Percentiles rank a stretch among this genome's conserved stretches.
These are phyloP conservation scores for Brachionus asplanchnoidis DNA, from an alignment of 1,140 invertebrate genomes.

Conservation along the genomic window DNA sequence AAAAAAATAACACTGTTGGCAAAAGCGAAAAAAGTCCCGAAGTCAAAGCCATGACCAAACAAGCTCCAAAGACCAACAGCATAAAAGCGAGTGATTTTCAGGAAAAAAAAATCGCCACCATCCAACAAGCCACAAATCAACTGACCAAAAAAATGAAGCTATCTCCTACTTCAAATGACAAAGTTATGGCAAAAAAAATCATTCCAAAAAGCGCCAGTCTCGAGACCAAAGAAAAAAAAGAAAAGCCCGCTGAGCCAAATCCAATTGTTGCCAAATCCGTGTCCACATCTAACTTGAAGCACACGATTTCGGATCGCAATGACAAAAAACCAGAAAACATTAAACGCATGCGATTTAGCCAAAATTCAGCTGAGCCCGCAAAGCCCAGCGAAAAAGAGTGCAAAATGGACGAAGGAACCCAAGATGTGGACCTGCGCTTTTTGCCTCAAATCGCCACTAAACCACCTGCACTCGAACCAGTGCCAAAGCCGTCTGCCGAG, in stretches of 20 bases:
- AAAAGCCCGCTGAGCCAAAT: background rate
- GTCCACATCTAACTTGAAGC: background rate
- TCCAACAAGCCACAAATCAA: background rate
- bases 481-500: no score
- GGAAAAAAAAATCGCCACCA: background rate
- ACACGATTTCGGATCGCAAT: background rate
- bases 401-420: background rate
- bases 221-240: background rate
- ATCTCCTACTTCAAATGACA: background rate
- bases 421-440: background rate
- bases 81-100: background rate
- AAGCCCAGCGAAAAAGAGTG: background rate
- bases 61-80: background rate
- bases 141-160: background rate
- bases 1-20: background rate
- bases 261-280: background rate
- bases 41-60: background rate
- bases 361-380: background rate
- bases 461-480: no score
- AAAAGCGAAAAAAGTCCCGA: background rate
- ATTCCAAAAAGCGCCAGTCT: constrained; percentile 3
- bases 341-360: background rate
- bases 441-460: background rate
- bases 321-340: background rate
- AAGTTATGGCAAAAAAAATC: background rate